Conservation (phyloP, 1,140 invertebrate species). For the Berghia stephanieae region DNA sequence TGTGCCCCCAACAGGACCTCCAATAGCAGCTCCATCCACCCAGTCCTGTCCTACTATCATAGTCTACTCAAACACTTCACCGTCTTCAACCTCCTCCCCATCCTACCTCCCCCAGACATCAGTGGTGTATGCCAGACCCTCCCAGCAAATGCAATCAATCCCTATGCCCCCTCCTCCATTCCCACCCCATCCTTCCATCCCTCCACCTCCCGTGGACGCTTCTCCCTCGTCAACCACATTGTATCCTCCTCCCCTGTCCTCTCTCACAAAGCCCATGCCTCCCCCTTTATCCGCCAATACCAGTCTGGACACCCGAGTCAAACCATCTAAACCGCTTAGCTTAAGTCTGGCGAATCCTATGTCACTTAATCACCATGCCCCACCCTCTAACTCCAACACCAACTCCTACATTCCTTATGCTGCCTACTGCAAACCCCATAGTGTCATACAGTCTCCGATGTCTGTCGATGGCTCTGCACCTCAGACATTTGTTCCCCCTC, state of each 20-base stretch:
- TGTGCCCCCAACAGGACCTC: too few relatives aligned
- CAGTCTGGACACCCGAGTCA: not conserved
- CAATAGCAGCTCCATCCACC: not conserved
- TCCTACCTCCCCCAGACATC: not conserved
- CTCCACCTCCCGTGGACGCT: conserved; percentile 18
- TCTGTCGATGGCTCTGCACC: conserved; percentile 29
- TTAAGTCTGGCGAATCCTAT: not conserved
- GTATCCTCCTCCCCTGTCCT: not conserved
- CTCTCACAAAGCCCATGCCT: not conserved
- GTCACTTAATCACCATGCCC: not conserved
- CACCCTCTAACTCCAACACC: not conserved
- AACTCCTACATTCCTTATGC: not conserved
- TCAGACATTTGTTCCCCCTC: conserved; percentile 17
- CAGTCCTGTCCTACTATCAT: not conserved
- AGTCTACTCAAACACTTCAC: not conserved
- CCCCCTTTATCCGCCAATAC: not conserved
- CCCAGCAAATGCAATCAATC: conserved; percentile 11
- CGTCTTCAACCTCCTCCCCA: conserved; percentile 6
- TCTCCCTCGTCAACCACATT: conserved; percentile 6
- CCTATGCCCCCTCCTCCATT: conserved; percentile 28
- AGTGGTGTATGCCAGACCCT: not conserved
- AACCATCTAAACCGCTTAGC: not conserved
- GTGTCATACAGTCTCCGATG: conserved; percentile 5
- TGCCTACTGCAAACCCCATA: not conserved
- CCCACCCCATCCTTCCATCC: conserved; percentile 21